Conservation (phyloP, 1,140 invertebrate species). For the Lycorma delicatula region DNA sequence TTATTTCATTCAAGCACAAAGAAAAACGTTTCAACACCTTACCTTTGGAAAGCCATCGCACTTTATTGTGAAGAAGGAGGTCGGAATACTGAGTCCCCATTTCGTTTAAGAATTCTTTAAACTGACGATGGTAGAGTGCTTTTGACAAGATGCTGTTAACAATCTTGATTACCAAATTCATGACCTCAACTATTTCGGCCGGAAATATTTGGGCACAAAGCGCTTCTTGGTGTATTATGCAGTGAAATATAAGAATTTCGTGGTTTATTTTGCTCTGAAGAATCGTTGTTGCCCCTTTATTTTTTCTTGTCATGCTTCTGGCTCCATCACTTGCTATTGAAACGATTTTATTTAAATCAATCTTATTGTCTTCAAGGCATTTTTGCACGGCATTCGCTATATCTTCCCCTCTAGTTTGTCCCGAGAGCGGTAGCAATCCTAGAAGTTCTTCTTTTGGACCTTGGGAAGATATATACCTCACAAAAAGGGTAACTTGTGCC, state of each 20-base stretch:
- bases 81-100: constrained; percentile 29
- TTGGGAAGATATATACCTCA: constrained; percentile 25
- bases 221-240: constrained; percentile 31
- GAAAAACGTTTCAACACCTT: constrained; percentile 28
- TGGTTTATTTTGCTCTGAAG: constrained; percentile 30
- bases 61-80: constrained; percentile 29
- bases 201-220: constrained; percentile 33
- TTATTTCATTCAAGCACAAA: constrained; percentile 28
- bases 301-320: constrained; percentile 28
- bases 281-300: constrained; percentile 22
- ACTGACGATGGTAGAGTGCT: constrained; percentile 30
- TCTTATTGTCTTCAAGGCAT: constrained; percentile 28
- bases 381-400: constrained; percentile 30
- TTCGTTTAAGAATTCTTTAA: constrained; percentile 32
- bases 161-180: constrained; percentile 29
- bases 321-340: constrained; percentile 28
- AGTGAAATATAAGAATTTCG: constrained; percentile 31
- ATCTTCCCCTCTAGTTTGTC: constrained; percentile 30
- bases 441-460: constrained; percentile 28
- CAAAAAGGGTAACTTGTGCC: constrained; percentile 31
- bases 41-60: constrained; percentile 27
- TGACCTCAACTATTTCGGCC: constrained; percentile 27
- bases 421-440: constrained; percentile 27
- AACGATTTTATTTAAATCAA: constrained; percentile 31
- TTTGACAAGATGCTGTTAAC: constrained; percentile 29